Percentiles rank a stretch among this genome's conserved stretches.
Conservation (phyloP, 2,797 vertebrate genomes). For the Alectoris magna region DNA sequence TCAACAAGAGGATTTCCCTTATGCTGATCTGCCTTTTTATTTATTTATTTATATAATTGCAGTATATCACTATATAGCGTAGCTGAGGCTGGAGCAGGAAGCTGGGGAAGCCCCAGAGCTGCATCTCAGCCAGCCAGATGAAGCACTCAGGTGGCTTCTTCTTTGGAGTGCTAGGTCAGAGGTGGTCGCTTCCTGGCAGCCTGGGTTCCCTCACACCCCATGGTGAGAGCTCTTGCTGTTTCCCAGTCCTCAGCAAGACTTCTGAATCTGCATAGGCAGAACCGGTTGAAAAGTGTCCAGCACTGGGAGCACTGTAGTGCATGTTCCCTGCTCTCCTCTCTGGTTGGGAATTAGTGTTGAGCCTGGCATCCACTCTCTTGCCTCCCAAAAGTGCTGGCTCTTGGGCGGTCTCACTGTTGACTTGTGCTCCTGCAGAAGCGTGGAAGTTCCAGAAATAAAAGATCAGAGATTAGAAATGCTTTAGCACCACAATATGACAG, state of each 20-base stretch:
- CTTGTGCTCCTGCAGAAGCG: not conserved
- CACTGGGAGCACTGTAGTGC: accelerated
- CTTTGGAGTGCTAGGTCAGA: accelerated
- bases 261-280: not conserved
- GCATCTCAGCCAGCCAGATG: not conserved
- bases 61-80: no score
- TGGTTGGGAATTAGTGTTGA: not conserved
- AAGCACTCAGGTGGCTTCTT: not conserved
- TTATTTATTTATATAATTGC: no score
- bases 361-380: not conserved
- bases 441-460: not conserved
- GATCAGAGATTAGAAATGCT: not conserved
- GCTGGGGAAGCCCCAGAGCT: not conserved
- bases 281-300: not conserved
- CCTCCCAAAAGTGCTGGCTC: not conserved
- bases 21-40: accelerated
- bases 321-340: accelerated
- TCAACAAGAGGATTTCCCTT: not conserved
- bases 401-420: accelerated
- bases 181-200: accelerated
- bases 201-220: not conserved
- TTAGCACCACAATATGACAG: not conserved
- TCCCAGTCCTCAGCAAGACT: not conserved
- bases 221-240: not conserved
- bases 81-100: not conserved